Evolutionary conservation across 2,797 vertebrate species (phyloP), one percentile per base, ranked within the genome.

Genomic region (Xenops minutus): DNA sequence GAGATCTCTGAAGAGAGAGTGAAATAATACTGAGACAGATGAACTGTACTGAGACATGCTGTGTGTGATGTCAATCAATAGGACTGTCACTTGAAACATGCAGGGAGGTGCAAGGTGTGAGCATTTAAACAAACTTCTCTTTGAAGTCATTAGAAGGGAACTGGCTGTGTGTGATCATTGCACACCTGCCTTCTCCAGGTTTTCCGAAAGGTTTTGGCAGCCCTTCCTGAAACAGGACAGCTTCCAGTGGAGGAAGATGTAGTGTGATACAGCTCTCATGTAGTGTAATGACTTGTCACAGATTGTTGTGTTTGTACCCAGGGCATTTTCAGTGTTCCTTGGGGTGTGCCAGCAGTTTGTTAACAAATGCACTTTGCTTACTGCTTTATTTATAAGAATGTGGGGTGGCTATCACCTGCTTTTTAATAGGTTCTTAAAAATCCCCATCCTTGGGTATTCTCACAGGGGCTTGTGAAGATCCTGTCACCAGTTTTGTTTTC

Each of bases 51-150:
- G 69, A 84, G 66, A 26, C n/a, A 14, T 23, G 22, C 58, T 30
- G 52, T n/a, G 15, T 37, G 26, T 43, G 49, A 7, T 32, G 15
- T 44, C 49, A 73, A 30, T 58, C 48, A 23, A 0, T 23, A 26
- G 15, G n/a, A 12, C 71, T 79, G 36, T 73, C 43, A 8, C 52
- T 11, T 46, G 76, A 51, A 79, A 36, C 17, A 4, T 0, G 17
- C n/a, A 12, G 51, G 27, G 86, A 58, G 48, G 19, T 59, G 34
- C 66, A 19, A 0, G 0, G 10, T 20, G 6, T 7, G 29, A 59
- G 37, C 49, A 2, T 2, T 12, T 39, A 41, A 68, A 67, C 34
- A 29, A 18, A 7, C 41, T 51, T 29, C 39, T 23, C 30, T 37
- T 41, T 46, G 18, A 49, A 3, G 55, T 41, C 2, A 0, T 64